Evolutionary conservation across 2,113 vertebrate genomes (phyloP).

Genomic region (Ceratotherium simum): DNA sequence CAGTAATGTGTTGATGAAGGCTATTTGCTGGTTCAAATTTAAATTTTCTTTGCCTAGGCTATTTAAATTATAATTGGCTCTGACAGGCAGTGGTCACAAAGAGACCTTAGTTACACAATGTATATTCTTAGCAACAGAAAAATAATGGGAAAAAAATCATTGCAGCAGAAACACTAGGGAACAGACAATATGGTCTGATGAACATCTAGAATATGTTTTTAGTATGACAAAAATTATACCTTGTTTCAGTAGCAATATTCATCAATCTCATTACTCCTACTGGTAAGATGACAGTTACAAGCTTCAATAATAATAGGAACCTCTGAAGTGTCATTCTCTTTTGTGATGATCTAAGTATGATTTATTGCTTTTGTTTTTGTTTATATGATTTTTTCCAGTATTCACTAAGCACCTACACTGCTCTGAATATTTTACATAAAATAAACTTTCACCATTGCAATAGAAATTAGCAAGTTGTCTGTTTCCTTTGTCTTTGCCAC

Average conservation of each 20-base stretch:
- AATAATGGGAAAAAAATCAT: conserved; percentile 14
- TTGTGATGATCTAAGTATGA: not conserved
- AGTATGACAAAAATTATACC: not conserved
- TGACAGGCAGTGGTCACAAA: conserved; percentile 30
- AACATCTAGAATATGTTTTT: conserved; percentile 9
- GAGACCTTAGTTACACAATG: conserved; percentile 57
- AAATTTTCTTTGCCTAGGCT: conserved; percentile 74
- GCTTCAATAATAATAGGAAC: not conserved
- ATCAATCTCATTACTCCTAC: not conserved
- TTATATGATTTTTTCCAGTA: not conserved
- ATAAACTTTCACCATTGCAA: not conserved
- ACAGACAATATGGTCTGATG: not conserved
- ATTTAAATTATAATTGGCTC: conserved; percentile 66
- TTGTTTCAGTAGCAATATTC: not conserved
- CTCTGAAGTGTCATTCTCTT: not conserved
- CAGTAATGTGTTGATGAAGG: conserved; percentile 54
- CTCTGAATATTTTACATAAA: conserved; percentile 26
- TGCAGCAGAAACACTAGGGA: conserved; percentile 1
- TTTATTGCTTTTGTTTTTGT: not conserved
- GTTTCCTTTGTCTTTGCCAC: not conserved
- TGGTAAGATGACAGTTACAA: not conserved
- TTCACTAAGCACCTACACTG: not conserved
- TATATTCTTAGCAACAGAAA: conserved; percentile 65
- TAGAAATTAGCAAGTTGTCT: not conserved
- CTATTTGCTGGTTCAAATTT: conserved; percentile 71